Percentiles rank a stretch among this genome's conserved stretches.
These are phyloP conservation scores for Papilio dardanus DNA, from an alignment of 1,140 invertebrate genomes.

Conservation along the genomic window DNA sequence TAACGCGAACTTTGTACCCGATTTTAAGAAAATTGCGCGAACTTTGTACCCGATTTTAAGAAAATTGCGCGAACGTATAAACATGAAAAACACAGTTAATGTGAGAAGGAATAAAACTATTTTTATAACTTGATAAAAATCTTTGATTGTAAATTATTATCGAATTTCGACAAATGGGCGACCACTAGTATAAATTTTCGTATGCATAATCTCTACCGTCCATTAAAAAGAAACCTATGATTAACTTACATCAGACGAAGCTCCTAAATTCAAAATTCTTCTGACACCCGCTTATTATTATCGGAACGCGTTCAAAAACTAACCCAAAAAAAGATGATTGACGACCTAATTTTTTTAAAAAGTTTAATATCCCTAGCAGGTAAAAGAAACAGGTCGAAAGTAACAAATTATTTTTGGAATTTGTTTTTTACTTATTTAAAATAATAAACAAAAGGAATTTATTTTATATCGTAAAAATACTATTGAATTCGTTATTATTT, in stretches of 20 bases:
- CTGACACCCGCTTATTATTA: conserved; percentile 30
- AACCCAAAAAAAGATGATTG: conserved; percentile 27
- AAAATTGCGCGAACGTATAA: too few relatives aligned
- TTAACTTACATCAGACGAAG: neutral
- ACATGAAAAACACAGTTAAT: too few relatives aligned
- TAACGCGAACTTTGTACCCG: too few relatives aligned
- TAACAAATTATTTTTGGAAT: conserved; percentile 10
- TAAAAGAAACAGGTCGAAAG: conserved; percentile 2
- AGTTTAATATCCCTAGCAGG: neutral
- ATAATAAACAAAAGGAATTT: too few relatives aligned
- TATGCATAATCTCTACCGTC: neutral
- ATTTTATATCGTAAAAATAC: neutral
- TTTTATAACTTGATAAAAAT: too few relatives aligned
- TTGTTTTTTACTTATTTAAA: neutral
- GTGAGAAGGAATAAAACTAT: too few relatives aligned
- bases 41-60: too few relatives aligned
- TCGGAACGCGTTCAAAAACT: conserved; percentile 16
- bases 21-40: too few relatives aligned
- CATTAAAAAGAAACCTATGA: conserved; percentile 16
- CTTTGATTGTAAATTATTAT: too few relatives aligned
- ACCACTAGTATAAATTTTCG: too few relatives aligned
- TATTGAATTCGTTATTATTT: too few relatives aligned
- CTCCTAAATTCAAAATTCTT: neutral
- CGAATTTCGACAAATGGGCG: too few relatives aligned
- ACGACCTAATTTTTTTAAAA: neutral